These are phyloP conservation scores for Syndactyla subalaris DNA, from an alignment of 2,797 vertebrate genomes.

Conservation along the genomic window DNA sequence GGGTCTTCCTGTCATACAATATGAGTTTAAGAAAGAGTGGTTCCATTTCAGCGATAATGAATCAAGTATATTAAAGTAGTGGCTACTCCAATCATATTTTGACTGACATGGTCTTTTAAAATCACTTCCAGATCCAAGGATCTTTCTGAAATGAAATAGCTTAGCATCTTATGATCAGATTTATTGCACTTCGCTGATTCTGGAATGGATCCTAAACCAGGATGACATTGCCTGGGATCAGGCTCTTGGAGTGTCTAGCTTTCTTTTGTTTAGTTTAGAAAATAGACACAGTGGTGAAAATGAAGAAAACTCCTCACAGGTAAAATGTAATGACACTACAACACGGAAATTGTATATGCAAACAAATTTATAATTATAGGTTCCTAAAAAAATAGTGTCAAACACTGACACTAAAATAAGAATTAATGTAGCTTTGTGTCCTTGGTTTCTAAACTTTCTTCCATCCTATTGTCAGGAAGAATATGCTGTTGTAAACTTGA, in stretches of 20 bases:
- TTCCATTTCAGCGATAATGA: not conserved
- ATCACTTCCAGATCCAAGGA: not conserved
- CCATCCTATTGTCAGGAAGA: not conserved
- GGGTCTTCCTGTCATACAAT: not conserved
- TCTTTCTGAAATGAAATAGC: not conserved
- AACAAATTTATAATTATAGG: not conserved
- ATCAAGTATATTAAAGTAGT: not conserved
- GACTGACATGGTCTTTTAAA: not conserved
- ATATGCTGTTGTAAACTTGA: not conserved
- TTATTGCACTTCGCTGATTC: not conserved
- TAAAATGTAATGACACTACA: not conserved
- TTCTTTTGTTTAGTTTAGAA: not conserved
- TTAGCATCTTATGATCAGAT: not conserved
- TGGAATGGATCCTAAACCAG: not conserved
- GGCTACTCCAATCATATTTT: not conserved
- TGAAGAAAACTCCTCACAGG: not conserved
- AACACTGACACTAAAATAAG: not conserved
- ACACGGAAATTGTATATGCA: not conserved
- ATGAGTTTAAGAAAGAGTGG: not conserved
- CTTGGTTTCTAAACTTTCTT: not conserved
- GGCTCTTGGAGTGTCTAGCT: not conserved
- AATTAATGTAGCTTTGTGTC: not conserved
- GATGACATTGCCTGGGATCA: not conserved
- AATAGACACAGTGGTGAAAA: not conserved
- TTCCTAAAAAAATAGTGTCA: not conserved